These are phyloP conservation scores for Drymodes brunneopygia DNA, from an alignment of 2,113 vertebrate species.

Conservation along the genomic window DNA sequence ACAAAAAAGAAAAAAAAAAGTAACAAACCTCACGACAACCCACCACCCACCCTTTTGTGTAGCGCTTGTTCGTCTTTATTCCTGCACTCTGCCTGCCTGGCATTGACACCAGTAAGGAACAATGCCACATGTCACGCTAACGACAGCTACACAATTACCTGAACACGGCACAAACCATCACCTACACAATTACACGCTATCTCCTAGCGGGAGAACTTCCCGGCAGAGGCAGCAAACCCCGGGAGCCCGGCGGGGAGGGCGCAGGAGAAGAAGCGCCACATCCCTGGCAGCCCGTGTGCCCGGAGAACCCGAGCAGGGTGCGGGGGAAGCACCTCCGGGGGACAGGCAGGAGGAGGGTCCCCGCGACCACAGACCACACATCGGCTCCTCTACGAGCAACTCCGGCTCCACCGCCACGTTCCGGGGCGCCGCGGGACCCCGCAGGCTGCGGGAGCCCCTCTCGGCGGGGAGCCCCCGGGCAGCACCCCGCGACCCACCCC, in stretches of 20 bases:
- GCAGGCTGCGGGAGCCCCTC: not conserved
- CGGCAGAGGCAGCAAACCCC: not conserved
- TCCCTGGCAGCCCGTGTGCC: not conserved
- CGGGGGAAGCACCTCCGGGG: not conserved
- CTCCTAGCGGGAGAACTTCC: not conserved
- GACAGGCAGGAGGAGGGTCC: not conserved
- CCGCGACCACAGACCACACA: not conserved
- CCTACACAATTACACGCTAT: not conserved
- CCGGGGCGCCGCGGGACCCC: not conserved
- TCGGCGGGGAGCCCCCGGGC: not conserved
- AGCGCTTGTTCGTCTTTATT: not conserved
- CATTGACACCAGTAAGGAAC: not conserved
- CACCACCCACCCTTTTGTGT: not conserved
- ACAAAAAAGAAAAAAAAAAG: rapidly evolving
- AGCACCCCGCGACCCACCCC: not conserved
- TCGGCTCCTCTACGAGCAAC: not conserved
- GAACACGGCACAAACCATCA: not conserved
- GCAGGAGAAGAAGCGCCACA: not conserved
- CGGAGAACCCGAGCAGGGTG: not conserved
- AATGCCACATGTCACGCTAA: not conserved
- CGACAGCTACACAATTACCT: not conserved
- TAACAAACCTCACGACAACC: not conserved
- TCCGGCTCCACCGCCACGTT: not conserved
- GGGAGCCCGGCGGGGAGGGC: not conserved
- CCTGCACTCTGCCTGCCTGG: not conserved